A percentile compares a stretch with the other conserved stretches of the same genome.
Conservation (phyloP, 2,888 invertebrate species). For the Keiferia lycopersicella region DNA sequence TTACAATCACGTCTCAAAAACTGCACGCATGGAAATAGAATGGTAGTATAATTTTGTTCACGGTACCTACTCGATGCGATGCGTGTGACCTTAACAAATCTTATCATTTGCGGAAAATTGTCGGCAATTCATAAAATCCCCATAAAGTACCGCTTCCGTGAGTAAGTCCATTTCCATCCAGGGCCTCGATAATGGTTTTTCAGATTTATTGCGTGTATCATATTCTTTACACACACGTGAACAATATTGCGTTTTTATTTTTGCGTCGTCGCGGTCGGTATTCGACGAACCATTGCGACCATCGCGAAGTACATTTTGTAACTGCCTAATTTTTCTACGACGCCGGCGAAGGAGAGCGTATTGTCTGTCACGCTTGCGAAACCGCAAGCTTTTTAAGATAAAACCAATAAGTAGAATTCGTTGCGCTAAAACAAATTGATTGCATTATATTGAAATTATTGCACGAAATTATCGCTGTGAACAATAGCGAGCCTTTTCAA, state of each 20-base stretch:
- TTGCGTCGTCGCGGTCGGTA: neutral
- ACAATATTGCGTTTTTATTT: neutral
- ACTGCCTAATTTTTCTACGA: constrained; percentile 33
- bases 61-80: neutral
- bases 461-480: neutral
- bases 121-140: constrained; percentile 22
- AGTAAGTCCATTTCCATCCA: constrained; percentile 8
- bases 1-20: constrained; percentile 26
- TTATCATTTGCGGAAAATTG: constrained; percentile 26
- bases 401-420: constrained; percentile 30
- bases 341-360: constrained; percentile 12
- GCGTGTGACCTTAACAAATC: constrained; percentile 26
- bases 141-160: neutral
- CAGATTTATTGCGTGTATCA: neutral
- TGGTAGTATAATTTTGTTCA: constrained; percentile 14
- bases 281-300: neutral
- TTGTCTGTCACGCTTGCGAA: constrained; percentile 28
- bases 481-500: constrained; percentile 1
- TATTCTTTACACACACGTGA: neutral
- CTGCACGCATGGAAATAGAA: constrained; percentile 23
- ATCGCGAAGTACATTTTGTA: constrained; percentile 27
- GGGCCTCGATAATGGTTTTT: neutral
- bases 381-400: constrained; percentile 38
- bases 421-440: constrained; percentile 36
- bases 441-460: constrained; percentile 29